phyloP scores from a whole-genome alignment of 2,888 invertebrate species.

The Proisotoma minuta region DNA sequence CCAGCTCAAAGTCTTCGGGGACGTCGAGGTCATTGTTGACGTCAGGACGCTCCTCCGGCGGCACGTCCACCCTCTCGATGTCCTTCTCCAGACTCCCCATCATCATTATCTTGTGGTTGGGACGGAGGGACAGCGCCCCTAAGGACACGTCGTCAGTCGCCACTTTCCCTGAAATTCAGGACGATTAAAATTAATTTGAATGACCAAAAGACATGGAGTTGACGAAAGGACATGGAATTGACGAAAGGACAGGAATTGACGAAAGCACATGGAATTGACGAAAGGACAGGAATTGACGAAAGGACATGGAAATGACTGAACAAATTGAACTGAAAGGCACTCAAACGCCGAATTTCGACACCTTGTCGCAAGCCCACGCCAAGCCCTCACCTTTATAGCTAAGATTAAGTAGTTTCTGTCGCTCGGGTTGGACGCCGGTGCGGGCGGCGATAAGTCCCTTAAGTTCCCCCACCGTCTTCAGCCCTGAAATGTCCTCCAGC shows the following conservation, averaged over 20 bases:
- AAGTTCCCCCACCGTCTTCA: constrained; percentile 70
- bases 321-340: too few relatives aligned
- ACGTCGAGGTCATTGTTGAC: constrained; percentile 45
- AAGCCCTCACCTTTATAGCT: constrained; percentile 88
- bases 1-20: constrained; percentile 59
- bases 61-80: constrained; percentile 73
- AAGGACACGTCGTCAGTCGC: constrained; percentile 74
- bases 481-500: constrained; percentile 67
- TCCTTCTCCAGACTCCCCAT: constrained; percentile 93
- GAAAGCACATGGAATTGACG: neutral
- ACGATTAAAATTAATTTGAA: too few relatives aligned
- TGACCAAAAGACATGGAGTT: too few relatives aligned
- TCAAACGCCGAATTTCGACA: neutral
- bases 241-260: neutral
- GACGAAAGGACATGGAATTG: too few relatives aligned
- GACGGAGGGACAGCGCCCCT: constrained; percentile 72
- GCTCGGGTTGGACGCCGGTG: constrained; percentile 84
- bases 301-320: too few relatives aligned
- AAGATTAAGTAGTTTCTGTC: constrained; percentile 88
- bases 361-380: neutral
- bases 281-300: too few relatives aligned
- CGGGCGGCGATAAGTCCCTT: constrained; percentile 79
- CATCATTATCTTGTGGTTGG: constrained; percentile 90
- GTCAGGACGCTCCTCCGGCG: constrained; percentile 58
- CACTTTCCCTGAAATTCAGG: constrained; percentile 78